These are phyloP conservation scores for Scolopax bukidnonensis DNA, from an alignment of 2,797 vertebrate species.

Conservation along the genomic window DNA sequence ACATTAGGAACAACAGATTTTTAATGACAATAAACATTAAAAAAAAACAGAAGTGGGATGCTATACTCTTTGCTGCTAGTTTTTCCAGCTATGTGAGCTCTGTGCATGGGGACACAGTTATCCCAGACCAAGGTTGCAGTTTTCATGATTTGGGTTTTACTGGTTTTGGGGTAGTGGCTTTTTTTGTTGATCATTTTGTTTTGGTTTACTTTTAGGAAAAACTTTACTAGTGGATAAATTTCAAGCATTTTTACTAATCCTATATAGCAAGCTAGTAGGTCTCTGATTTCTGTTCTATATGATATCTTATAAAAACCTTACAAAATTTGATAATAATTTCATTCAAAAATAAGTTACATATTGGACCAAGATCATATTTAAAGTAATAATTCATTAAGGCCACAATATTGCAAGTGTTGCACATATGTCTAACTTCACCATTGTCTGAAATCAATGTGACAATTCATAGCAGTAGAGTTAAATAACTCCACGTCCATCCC, in stretches of 20 bases:
- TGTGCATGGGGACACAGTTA: rapidly evolving
- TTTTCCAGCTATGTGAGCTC: not conserved
- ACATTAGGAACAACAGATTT: not conserved
- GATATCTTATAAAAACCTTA: not conserved
- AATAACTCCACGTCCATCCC: not conserved
- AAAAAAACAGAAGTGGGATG: not conserved
- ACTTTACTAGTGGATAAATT: not conserved
- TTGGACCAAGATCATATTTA: not conserved
- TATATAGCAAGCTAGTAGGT: not conserved
- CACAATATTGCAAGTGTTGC: not conserved
- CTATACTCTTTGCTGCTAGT: not conserved
- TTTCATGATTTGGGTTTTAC: not conserved
- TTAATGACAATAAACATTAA: not conserved
- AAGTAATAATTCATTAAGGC: slow-evolving; percentile 25
- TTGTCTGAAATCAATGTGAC: not conserved
- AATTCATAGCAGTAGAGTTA: not conserved
- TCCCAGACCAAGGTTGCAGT: rapidly evolving
- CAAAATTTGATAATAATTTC: not conserved
- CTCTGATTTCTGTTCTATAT: not conserved
- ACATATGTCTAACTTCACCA: not conserved
- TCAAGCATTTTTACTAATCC: not conserved
- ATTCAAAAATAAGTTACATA: not conserved
- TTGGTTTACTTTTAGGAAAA: not conserved
- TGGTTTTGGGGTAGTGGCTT: not conserved
- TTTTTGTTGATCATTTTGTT: not conserved